Conservation (phyloP, 2,888 invertebrate species). For the Xiphydria camelus region DNA sequence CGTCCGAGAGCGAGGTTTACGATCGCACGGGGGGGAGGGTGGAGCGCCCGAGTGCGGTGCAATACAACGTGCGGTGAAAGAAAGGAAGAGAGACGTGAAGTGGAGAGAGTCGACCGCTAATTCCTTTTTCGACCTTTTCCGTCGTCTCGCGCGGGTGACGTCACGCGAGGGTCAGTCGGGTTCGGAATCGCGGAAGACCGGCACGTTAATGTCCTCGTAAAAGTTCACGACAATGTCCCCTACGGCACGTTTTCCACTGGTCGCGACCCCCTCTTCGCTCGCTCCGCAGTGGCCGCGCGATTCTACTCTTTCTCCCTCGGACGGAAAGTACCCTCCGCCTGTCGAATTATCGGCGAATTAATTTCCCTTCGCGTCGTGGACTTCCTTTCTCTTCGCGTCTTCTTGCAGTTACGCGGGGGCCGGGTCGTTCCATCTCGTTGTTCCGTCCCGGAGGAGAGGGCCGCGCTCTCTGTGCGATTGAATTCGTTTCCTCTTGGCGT, state of each 20-base stretch:
- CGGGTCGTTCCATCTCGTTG: slow-evolving; percentile 7
- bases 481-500: slow-evolving; percentile 17
- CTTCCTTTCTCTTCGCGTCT: slow-evolving; percentile 1
- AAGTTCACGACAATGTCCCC: slow-evolving; percentile 58
- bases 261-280: slow-evolving; percentile 20
- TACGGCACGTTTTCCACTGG: slow-evolving; percentile 47
- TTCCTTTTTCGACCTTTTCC: slow-evolving; percentile 36
- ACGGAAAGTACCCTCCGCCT: no score
- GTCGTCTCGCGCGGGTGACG: slow-evolving; percentile 35
- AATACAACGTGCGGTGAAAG: no score
- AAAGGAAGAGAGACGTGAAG: slow-evolving; percentile 7
- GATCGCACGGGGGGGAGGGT: not conserved
- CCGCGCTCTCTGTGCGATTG: slow-evolving; percentile 15
- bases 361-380: slow-evolving; percentile 38
- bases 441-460: slow-evolving; percentile 5
- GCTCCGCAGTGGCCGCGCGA: slow-evolving; percentile 4
- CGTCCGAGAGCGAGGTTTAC: slow-evolving; percentile 8
- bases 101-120: slow-evolving; percentile 33
- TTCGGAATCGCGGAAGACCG: slow-evolving; percentile 49
- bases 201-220: slow-evolving; percentile 56
- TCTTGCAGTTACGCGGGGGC: slow-evolving; percentile 24
- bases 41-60: no score
- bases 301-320: no score
- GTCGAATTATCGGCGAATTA: slow-evolving; percentile 54
- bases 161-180: slow-evolving; percentile 44